Evolutionary conservation across 2,888 invertebrate genomes (phyloP), one percentile per base, ranked within the genome.

Genomic region (Luperina nickerlii): DNA sequence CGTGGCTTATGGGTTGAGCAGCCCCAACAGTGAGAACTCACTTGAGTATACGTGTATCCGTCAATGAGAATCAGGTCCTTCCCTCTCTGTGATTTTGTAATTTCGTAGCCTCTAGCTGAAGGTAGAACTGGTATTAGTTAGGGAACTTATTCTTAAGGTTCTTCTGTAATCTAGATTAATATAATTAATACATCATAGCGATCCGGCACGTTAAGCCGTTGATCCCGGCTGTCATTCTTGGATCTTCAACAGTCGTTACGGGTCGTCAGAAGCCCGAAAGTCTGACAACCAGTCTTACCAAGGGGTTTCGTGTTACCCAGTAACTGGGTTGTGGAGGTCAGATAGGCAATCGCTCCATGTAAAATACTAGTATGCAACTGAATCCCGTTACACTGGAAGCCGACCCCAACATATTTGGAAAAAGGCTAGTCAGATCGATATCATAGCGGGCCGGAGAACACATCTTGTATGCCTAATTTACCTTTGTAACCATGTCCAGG

Each of bases 41-140:
- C 65, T 42, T 79, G 84, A 6, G 77, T 69, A 68, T 87, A 93
- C 1, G 92, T 92, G 60, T 87, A 92, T 1, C 88, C 87, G 11
- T 87, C 84, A 45, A 90, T 80, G 85, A 92, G 82, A 1, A 93
- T 76, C 8, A 91, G 63, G 24, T 85, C n/a, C 15, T 88, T 91
- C 6, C 91, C 91, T 32, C 78, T 85, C 45, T 83, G 83, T 1
- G 85, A 85, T 27, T 63, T 68, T 7, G 72, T 78, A 15, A 83
- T 62, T 60, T 80, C 65, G 27, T 80, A 86, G 2, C 8, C 0
- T 45, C 45, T 51, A 8, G 32, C 78, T 83, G 57, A 18, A 80
- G 81, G 13, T 38, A 27, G 15, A 54, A 27, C 6, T 8, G 1
- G 15, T 15, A 20, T 67, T 51, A 67, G 11, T 2, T 11, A 38